A percentile compares a stretch with the other conserved stretches of the same genome.
phyloP scores from a whole-genome alignment of 2,888 invertebrate species.

The Hybos culiciformis region DNA sequence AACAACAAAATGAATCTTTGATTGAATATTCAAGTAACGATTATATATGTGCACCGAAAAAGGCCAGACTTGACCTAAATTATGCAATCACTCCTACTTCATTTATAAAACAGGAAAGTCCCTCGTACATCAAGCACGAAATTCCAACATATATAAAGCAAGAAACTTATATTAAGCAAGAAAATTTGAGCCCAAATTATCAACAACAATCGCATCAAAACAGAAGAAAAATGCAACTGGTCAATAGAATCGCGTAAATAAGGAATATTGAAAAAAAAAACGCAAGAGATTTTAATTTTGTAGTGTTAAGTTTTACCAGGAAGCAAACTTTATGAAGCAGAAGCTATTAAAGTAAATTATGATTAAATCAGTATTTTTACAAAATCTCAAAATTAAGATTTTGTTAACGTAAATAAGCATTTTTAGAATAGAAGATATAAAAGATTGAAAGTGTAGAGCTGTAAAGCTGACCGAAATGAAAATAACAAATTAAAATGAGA shows the following conservation, averaged over 20 bases:
- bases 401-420: too few relatives aligned
- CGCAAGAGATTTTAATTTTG: too few relatives aligned
- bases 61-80: slow-evolving; percentile 31
- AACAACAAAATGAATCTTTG: slow-evolving; percentile 40
- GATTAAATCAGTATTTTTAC: too few relatives aligned
- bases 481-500: too few relatives aligned
- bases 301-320: too few relatives aligned
- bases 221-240: slow-evolving; percentile 48
- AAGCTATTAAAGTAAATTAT: too few relatives aligned
- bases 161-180: slow-evolving; percentile 1
- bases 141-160: slow-evolving; percentile 14
- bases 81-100: slow-evolving; percentile 39
- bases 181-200: neutral
- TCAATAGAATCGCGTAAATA: slow-evolving; percentile 39
- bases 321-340: too few relatives aligned
- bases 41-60: slow-evolving; percentile 28
- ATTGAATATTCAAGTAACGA: slow-evolving; percentile 43
- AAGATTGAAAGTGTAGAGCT: too few relatives aligned
- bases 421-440: too few relatives aligned
- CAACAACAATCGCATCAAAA: slow-evolving; percentile 35
- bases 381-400: too few relatives aligned
- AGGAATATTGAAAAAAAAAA: too few relatives aligned
- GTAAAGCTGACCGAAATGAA: too few relatives aligned
- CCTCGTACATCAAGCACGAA: slow-evolving; percentile 18
- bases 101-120: slow-evolving; percentile 24